phyloP scores from a whole-genome alignment of 2,113 vertebrate species.

The Rhabdomys dilectus region DNA sequence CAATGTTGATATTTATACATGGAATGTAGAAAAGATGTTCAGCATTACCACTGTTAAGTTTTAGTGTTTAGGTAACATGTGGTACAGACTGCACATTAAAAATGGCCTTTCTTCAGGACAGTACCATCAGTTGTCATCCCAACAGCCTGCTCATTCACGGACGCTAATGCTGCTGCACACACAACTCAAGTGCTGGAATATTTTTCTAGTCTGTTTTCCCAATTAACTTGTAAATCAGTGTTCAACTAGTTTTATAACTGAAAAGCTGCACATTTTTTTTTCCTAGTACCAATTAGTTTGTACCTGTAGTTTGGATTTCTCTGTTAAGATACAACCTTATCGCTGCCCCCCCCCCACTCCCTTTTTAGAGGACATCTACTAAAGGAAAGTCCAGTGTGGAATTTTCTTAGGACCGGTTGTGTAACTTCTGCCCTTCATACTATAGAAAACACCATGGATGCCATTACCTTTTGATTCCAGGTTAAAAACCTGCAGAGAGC shows the following conservation, averaged over 20 bases:
- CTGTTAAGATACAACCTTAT: conserved; percentile 58
- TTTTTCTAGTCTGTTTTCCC: conserved; percentile 67
- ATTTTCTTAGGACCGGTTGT: conserved; percentile 79
- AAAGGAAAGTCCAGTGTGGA: conserved; percentile 71
- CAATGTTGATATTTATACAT: not conserved
- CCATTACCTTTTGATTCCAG: conserved; percentile 78
- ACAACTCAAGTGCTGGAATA: conserved; percentile 57
- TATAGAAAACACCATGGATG: conserved; percentile 73
- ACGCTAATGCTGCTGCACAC: conserved; percentile 60
- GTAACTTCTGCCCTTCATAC: conserved; percentile 73
- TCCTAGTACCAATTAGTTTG: conserved; percentile 60
- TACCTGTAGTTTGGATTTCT: conserved; percentile 60
- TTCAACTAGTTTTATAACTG: conserved; percentile 74
- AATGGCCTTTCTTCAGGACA: conserved; percentile 38
- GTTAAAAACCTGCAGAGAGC: conserved; percentile 80
- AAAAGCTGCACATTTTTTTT: conserved; percentile 77
- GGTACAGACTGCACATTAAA: conserved; percentile 30
- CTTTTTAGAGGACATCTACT: conserved; percentile 56
- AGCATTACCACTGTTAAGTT: conserved; percentile 14
- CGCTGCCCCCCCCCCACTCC: not conserved
- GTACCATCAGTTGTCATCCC: not conserved
- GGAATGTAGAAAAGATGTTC: not conserved
- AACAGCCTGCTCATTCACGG: not conserved
- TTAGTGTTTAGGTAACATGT: conserved; percentile 28
- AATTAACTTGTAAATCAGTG: conserved; percentile 69